Evolutionary conservation across 2,888 invertebrate species (phyloP).

Genomic region (Acanthopleura granulata): DNA sequence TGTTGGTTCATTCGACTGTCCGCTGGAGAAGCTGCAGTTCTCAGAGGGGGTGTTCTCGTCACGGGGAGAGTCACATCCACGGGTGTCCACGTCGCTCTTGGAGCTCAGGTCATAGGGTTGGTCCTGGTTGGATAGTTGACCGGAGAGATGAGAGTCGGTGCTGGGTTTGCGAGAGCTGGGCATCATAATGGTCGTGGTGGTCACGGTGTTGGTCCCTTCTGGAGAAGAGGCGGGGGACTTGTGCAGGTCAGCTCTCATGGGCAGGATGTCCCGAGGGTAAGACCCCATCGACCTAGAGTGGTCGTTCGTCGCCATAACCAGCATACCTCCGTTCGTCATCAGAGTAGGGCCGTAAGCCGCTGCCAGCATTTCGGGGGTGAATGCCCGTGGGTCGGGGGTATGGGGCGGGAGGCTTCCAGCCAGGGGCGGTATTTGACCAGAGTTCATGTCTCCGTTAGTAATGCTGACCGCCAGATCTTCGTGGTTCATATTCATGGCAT

Average conservation of each 20-base stretch:
- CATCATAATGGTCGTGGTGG: conserved; percentile 6
- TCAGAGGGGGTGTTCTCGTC: conserved; percentile 36
- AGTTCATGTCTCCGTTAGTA: conserved; percentile 40
- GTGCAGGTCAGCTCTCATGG: neutral
- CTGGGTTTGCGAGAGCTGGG: conserved; percentile 42
- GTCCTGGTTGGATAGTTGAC: conserved; percentile 39
- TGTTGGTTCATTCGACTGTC: conserved; percentile 12
- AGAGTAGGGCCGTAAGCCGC: conserved; percentile 6
- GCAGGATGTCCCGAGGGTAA: neutral
- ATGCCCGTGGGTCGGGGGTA: neutral
- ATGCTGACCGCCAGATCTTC: conserved; percentile 43
- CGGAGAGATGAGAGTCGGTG: conserved; percentile 50
- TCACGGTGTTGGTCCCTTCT: conserved; percentile 14
- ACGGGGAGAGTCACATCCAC: neutral
- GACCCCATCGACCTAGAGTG: neutral
- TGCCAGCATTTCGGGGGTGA: conserved; percentile 10
- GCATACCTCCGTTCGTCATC: conserved; percentile 3
- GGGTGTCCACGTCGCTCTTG: conserved; percentile 18
- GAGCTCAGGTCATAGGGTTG: conserved; percentile 24
- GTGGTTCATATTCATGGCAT: conserved; percentile 8
- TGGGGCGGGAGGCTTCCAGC: conserved; percentile 16
- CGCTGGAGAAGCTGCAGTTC: conserved; percentile 55
- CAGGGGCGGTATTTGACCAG: neutral
- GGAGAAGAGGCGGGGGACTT: conserved; percentile 20
- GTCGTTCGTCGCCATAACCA: neutral